Percentiles rank a stretch among this genome's conserved stretches.
phyloP scores from a whole-genome alignment of 2,888 invertebrate genomes.

The Pasiphila rectangulata region DNA sequence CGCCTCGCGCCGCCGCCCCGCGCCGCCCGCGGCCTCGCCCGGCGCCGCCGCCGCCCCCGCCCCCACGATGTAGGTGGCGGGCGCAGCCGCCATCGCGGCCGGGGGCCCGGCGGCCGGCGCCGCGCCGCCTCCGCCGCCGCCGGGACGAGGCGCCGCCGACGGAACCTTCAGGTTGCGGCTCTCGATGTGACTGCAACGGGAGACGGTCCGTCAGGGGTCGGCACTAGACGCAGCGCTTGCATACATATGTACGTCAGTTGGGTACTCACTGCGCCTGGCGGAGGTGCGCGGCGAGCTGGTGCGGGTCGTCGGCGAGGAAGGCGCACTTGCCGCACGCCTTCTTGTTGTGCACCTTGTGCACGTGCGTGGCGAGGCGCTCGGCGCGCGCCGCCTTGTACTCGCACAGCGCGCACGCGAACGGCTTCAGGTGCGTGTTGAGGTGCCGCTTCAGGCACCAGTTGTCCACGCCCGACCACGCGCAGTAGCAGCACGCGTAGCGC shows the following conservation, averaged over 20 bases:
- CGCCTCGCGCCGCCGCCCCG: slow-evolving; percentile 43
- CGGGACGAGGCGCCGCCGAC: slow-evolving; percentile 46
- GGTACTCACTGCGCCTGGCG: slow-evolving; percentile 87
- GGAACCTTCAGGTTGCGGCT: slow-evolving; percentile 81
- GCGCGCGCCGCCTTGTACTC: slow-evolving; percentile 96
- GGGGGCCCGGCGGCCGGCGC: slow-evolving; percentile 48
- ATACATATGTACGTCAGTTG: not conserved
- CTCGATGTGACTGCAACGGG: slow-evolving; percentile 79
- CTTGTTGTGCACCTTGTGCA: slow-evolving; percentile 95
- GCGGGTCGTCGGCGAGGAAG: slow-evolving; percentile 91
- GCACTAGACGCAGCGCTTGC: no score
- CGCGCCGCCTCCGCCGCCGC: slow-evolving; percentile 47
- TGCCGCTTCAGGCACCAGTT: slow-evolving; percentile 96
- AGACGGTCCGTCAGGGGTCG: not conserved
- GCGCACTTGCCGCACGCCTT: slow-evolving; percentile 93
- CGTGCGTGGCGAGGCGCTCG: slow-evolving; percentile 93
- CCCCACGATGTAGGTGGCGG: slow-evolving; percentile 22
- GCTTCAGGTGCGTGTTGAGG: slow-evolving; percentile 95
- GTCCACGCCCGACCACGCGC: slow-evolving; percentile 95
- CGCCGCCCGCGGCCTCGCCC: slow-evolving; percentile 45
- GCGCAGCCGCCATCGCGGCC: slow-evolving; percentile 42
- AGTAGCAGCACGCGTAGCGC: slow-evolving; percentile 92
- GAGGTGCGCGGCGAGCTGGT: slow-evolving; percentile 89
- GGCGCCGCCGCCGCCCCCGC: slow-evolving; percentile 36
- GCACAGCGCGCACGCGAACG: slow-evolving; percentile 93